Base-by-base conservation (phyloP, 2,888 invertebrate species). In the Acrobasis suavella region DNA sequence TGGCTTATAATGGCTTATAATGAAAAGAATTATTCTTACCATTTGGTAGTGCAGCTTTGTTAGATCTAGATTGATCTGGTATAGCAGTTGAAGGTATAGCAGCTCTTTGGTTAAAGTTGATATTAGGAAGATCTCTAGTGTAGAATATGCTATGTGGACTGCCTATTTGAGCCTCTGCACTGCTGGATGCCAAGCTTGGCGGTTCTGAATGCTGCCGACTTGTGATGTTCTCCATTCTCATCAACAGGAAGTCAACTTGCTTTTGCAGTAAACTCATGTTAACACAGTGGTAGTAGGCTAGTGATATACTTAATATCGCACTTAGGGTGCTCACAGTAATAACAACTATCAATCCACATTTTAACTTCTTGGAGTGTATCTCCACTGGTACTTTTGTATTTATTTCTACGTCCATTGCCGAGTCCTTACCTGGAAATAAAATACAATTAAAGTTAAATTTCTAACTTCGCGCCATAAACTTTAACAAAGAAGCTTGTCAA, bases 401-500 rank as follows among this genome's bases (percentile, higher is more conserved):
- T 22, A 60, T 50, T 62, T 39, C 46, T 15, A 17, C 17, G 17
- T 56, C 56, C 56, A 50, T 50, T 46, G 32, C 50, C 46, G 37
- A 59, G 55, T 37, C 38, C 63, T 63, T 49, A 17, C 67, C 63
- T 60, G 16, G 14, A 60, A 60, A 37, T 32, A 37, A 51, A 60
- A 39, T 17, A 39, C n/a, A 12, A 22, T 15, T 9, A 10, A 17
- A 7, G 16, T 46, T 14, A 14, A 16, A 56, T 42, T 56, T 42
- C 17, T 14, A 56, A 22, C 42, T 56, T 56, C 56, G 56, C 56
- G 56, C 56, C 56, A 56, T 42, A 56, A 56, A 56, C 38, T 56
- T 42, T 14, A 52, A 52, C 32, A 32, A 52, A 22, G 32, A 17
- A 14, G 56, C 46, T 42, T 56, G 42, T 56, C 46, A 56, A 56